These are phyloP conservation scores for Lampris megalopsis DNA, from an alignment of 2,113 vertebrate genomes.

Conservation along the genomic window DNA sequence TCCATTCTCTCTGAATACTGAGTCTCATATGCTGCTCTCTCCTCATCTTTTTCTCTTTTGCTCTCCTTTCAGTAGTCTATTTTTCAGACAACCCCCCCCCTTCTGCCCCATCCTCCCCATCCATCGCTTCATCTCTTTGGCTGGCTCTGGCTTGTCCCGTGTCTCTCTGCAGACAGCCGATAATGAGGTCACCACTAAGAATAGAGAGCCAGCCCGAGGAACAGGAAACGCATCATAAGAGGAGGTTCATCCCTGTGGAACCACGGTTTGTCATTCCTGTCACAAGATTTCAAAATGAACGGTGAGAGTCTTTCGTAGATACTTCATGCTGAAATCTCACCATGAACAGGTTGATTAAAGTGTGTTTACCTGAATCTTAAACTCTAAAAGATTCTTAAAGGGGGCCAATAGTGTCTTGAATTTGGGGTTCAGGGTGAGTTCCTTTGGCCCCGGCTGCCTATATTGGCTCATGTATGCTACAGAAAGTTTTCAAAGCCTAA, in stretches of 20 bases:
- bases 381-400: no score
- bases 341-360: background rate
- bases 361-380: no score
- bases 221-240: slow-evolving; percentile 26
- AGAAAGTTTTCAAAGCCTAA: no score
- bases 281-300: background rate
- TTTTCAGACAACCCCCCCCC: background rate
- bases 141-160: slow-evolving; percentile 31
- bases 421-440: no score
- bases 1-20: slow-evolving; percentile 9
- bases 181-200: slow-evolving; percentile 59
- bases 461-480: no score
- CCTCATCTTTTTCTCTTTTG: background rate
- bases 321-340: background rate
- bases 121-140: slow-evolving; percentile 26
- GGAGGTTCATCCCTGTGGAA: background rate
- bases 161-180: slow-evolving; percentile 43
- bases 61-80: background rate
- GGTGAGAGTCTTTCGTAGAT: background rate
- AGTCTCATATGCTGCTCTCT: slow-evolving; percentile 30
- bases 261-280: background rate
- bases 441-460: no score
- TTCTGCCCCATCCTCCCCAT: slow-evolving; percentile 5
- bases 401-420: no score
- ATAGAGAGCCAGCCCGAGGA: slow-evolving; percentile 41